Evolutionary conservation across 2,797 vertebrate genomes (phyloP).

Genomic region (Poecilia picta): DNA sequence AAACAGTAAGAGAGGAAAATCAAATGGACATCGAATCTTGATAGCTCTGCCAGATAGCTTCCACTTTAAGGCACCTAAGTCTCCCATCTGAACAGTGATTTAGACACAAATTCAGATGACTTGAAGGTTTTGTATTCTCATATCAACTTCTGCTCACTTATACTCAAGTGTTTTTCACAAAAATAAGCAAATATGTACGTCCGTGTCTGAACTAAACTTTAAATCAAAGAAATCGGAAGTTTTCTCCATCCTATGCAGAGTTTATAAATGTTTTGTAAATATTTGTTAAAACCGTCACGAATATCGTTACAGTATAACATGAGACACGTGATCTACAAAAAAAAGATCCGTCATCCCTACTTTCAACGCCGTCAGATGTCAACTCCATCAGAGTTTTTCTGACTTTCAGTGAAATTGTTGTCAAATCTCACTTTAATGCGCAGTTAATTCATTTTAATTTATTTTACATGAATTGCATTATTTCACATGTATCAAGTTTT

Average conservation of each 20-base stretch:
- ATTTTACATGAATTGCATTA: too few species aligned
- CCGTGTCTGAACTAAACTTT: background rate
- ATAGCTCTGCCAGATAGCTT: constrained; percentile 35
- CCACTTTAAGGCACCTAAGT: constrained; percentile 32
- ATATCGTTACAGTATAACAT: too few species aligned
- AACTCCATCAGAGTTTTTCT: too few species aligned
- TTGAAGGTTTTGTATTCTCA: background rate
- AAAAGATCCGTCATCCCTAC: background rate
- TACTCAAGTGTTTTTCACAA: constrained; percentile 1
- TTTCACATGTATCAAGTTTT: too few species aligned
- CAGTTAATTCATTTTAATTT: too few species aligned
- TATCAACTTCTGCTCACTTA: constrained; percentile 9
- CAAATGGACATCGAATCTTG: constrained; percentile 42
- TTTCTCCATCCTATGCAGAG: too few species aligned
- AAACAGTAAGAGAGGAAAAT: constrained; percentile 32
- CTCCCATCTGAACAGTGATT: constrained; percentile 26
- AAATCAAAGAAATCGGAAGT: background rate
- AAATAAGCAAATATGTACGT: background rate
- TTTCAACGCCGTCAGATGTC: too few species aligned
- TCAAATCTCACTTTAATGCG: too few species aligned
- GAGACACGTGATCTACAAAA: too few species aligned
- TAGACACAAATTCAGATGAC: constrained; percentile 8
- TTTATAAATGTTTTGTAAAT: too few species aligned
- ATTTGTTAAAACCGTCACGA: too few species aligned
- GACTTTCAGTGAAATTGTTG: too few species aligned